Percentiles rank a stretch among this genome's conserved stretches.
Evolutionary conservation across 2,797 vertebrate species (phyloP).

Genomic region (Sebastolobus alascanus): DNA sequence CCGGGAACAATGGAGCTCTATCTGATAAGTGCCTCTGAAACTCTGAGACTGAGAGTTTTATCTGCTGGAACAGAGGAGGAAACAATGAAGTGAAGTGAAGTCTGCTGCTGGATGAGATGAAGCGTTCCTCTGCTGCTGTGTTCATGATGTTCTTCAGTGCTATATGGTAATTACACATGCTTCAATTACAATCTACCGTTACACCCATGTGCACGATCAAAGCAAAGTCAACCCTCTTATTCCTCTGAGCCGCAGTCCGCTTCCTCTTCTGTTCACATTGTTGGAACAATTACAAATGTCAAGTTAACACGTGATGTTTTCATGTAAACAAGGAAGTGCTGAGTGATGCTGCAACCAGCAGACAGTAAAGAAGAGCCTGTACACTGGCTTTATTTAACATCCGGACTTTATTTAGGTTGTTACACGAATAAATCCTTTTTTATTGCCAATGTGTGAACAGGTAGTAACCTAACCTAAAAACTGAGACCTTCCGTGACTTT

Average conservation of each 20-base stretch:
- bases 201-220: not conserved
- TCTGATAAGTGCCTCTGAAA: conserved; percentile 14
- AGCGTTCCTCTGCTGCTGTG: not conserved
- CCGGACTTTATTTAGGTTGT: too few relatives aligned
- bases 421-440: too few relatives aligned
- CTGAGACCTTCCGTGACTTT: too few relatives aligned
- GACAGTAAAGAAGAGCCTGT: not conserved
- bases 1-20: conserved; percentile 35
- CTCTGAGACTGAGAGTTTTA: conserved; percentile 12
- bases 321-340: not conserved
- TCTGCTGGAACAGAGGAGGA: not conserved
- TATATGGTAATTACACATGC: conserved; percentile 8
- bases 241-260: not conserved
- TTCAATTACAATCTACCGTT: conserved; percentile 14
- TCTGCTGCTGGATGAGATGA: not conserved
- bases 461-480: too few relatives aligned
- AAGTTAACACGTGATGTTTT: not conserved
- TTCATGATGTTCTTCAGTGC: not conserved
- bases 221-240: not conserved
- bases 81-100: not conserved
- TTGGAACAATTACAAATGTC: not conserved
- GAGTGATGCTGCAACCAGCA: not conserved
- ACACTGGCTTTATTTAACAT: too few relatives aligned
- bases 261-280: not conserved
- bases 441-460: too few relatives aligned